Evolutionary conservation across 2,113 vertebrate genomes (phyloP).

Genomic region (Eurystomus gularis): DNA sequence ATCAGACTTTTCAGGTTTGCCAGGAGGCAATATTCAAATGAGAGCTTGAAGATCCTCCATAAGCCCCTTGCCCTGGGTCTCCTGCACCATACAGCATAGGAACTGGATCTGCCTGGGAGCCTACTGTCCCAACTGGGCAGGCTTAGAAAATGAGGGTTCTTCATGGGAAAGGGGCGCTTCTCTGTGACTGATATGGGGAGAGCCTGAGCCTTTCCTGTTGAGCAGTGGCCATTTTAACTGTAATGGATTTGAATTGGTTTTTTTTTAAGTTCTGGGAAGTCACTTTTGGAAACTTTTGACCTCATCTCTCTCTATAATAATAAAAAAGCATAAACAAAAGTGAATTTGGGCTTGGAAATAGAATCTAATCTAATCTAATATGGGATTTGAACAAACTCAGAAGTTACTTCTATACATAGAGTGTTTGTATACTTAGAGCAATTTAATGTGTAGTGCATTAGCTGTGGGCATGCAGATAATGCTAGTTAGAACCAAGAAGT

Average conservation of each 20-base stretch:
- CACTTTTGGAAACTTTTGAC: not conserved
- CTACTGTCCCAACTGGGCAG: not conserved
- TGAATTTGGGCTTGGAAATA: not conserved
- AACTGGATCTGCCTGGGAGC: not conserved
- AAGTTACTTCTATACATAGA: not conserved
- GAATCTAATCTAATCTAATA: not conserved
- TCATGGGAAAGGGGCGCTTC: not conserved
- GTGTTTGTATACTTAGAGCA: not conserved
- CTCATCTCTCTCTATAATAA: not conserved
- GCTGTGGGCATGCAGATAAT: not conserved
- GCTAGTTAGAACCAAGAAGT: not conserved
- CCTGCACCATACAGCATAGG: accelerated
- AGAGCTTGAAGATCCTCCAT: not conserved
- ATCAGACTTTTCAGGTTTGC: not conserved
- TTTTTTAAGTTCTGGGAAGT: not conserved
- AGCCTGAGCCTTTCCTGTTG: not conserved
- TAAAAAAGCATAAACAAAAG: not conserved
- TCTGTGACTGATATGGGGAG: accelerated
- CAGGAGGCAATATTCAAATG: not conserved
- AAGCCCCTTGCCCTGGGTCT: not conserved
- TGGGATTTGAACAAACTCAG: not conserved
- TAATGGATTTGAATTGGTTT: not conserved
- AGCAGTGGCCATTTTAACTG: not conserved
- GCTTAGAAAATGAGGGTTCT: not conserved
- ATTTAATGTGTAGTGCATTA: not conserved